Evolutionary conservation across 2,888 invertebrate genomes (phyloP).

Genomic region (Eristalis arbustorum): DNA sequence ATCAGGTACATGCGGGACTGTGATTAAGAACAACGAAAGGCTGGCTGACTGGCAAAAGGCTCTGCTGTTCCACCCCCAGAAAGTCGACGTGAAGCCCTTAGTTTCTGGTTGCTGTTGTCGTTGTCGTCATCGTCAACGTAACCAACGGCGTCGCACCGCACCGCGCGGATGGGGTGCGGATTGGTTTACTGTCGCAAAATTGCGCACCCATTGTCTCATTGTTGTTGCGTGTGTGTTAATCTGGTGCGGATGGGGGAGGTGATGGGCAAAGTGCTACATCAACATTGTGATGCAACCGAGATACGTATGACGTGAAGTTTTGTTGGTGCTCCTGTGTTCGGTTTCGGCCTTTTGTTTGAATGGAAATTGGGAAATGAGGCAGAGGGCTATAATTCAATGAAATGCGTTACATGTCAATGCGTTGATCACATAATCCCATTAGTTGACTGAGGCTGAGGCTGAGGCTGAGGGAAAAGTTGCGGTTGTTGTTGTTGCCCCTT

Average conservation of each 20-base stretch:
- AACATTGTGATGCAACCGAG: constrained; percentile 54
- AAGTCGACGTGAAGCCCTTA: neutral
- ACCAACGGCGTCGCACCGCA: neutral
- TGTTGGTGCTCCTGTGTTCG: constrained; percentile 13
- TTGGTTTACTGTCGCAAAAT: constrained; percentile 69
- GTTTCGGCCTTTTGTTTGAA: constrained; percentile 35
- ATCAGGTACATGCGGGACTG: constrained; percentile 79
- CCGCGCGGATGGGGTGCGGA: constrained; percentile 57
- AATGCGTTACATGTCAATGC: constrained; percentile 81
- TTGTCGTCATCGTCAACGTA: neutral
- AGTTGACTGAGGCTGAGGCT: constrained; percentile 42
- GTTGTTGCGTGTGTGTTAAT: constrained; percentile 64
- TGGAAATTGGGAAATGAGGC: constrained; percentile 68
- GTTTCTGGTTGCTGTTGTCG: neutral
- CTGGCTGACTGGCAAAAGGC: constrained; percentile 52
- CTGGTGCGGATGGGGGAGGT: constrained; percentile 61
- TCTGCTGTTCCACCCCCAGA: neutral
- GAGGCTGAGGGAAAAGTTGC: constrained; percentile 17
- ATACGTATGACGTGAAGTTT: constrained; percentile 18
- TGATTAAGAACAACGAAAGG: constrained; percentile 68
- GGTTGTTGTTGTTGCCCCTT: constrained; percentile 12
- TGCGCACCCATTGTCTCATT: constrained; percentile 65
- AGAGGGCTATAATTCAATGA: constrained; percentile 78
- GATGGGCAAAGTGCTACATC: constrained; percentile 34
- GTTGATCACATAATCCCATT: constrained; percentile 81